Conservation (phyloP, 2,888 invertebrate species). For the Calephelis perditalis region DNA sequence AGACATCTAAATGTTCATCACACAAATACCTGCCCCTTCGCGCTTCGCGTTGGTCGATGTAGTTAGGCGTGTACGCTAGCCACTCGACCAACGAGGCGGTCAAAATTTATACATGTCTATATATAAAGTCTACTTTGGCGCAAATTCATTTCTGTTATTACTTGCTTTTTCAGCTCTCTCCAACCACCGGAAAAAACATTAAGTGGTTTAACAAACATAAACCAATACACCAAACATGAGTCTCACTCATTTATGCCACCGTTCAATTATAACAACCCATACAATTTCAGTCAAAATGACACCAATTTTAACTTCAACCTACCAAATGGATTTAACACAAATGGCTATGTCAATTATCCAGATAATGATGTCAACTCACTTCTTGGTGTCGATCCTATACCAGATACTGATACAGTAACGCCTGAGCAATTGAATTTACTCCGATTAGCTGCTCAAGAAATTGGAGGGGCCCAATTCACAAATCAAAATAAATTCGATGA, state of each 20-base stretch:
- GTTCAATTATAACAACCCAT: constrained; percentile 48
- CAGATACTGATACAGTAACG: constrained; percentile 50
- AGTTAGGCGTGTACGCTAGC: too few species aligned
- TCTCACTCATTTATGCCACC: constrained; percentile 43
- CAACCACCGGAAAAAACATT: constrained; percentile 60
- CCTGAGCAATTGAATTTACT: constrained; percentile 68
- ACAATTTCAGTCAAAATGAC: constrained; percentile 53
- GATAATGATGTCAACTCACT: constrained; percentile 54
- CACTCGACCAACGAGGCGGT: too few species aligned
- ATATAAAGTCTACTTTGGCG: constrained; percentile 19
- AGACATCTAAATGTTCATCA: too few species aligned
- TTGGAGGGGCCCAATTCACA: constrained; percentile 67
- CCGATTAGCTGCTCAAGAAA: constrained; percentile 71
- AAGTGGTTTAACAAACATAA: constrained; percentile 41
- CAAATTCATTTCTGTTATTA: neutral
- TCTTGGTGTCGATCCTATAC: constrained; percentile 51
- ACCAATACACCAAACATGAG: constrained; percentile 53
- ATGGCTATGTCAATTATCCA: constrained; percentile 55
- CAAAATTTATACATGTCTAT: too few species aligned
- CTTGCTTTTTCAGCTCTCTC: constrained; percentile 46
- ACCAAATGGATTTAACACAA: constrained; percentile 55
- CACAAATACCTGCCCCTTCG: too few species aligned
- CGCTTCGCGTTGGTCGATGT: too few species aligned
- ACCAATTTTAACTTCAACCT: constrained; percentile 55
- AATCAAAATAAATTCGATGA: constrained; percentile 58